phyloP scores from a whole-genome alignment of 2,113 vertebrate species.

The Otis tarda region DNA sequence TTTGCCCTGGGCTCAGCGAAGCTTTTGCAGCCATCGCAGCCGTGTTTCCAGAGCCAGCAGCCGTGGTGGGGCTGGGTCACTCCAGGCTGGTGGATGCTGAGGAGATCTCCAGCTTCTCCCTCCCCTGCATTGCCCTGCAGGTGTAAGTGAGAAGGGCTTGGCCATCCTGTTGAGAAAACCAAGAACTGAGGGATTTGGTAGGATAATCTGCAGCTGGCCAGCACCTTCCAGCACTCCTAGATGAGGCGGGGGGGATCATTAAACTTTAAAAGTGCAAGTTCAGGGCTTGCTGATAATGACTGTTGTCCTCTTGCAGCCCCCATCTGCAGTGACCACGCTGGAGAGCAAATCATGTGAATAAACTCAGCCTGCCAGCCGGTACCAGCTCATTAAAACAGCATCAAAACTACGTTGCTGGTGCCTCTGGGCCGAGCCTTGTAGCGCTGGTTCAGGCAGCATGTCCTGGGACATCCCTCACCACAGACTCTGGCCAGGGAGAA shows the following conservation, averaged over 20 bases:
- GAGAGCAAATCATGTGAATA: not conserved
- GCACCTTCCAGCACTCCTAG: not conserved
- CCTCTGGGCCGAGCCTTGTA: not conserved
- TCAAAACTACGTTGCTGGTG: not conserved
- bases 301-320: not conserved
- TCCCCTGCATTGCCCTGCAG: not conserved
- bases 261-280: not conserved
- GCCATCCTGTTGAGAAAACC: not conserved
- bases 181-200: not conserved
- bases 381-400: not conserved
- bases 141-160: not conserved
- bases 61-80: accelerated
- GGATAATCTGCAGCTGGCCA: not conserved
- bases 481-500: not conserved
- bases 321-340: accelerated
- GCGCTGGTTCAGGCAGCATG: not conserved
- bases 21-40: not conserved
- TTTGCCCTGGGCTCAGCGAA: not conserved
- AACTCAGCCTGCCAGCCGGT: not conserved
- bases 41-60: not conserved
- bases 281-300: not conserved
- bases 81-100: not conserved
- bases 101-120: not conserved
- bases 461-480: not conserved
- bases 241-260: not conserved